Evolutionary conservation across 2,888 invertebrate genomes (phyloP).

Genomic region (Meloe dianella): DNA sequence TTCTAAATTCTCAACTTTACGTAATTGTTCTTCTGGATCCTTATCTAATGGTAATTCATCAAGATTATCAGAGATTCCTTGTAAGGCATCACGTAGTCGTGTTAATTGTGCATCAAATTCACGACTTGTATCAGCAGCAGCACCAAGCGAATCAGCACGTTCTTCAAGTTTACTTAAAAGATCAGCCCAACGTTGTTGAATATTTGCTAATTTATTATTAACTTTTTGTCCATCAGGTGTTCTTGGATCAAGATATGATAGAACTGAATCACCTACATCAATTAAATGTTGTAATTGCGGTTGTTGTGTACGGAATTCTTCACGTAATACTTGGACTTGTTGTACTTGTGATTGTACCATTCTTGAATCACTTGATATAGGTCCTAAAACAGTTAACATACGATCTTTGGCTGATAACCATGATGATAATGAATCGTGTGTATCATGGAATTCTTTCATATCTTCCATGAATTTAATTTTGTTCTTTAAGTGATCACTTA

Average conservation of each 20-base stretch:
- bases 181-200: conserved; percentile 83
- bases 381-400: conserved; percentile 94
- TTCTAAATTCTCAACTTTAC: conserved; percentile 87
- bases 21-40: conserved; percentile 85
- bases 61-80: conserved; percentile 84
- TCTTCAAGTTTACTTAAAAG: conserved; percentile 78
- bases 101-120: conserved; percentile 91
- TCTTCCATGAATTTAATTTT: conserved; percentile 80
- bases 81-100: conserved; percentile 83
- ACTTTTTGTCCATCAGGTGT: conserved; percentile 71
- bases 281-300: conserved; percentile 86
- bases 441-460: conserved; percentile 90
- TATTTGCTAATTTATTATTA: conserved; percentile 72
- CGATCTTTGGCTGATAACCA: conserved; percentile 94
- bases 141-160: conserved; percentile 86
- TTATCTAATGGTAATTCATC: conserved; percentile 81
- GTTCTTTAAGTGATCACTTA: conserved; percentile 80
- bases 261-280: conserved; percentile 77
- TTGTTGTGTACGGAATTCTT: conserved; percentile 93
- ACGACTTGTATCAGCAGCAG: conserved; percentile 89
- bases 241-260: conserved; percentile 65
- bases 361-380: conserved; percentile 93
- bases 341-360: conserved; percentile 96
- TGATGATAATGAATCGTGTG: conserved; percentile 79
- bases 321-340: conserved; percentile 91